Evolutionary conservation across 2,888 invertebrate genomes (phyloP), one percentile per base, ranked within the genome.

Genomic region (Flabesymbios commensalis): DNA sequence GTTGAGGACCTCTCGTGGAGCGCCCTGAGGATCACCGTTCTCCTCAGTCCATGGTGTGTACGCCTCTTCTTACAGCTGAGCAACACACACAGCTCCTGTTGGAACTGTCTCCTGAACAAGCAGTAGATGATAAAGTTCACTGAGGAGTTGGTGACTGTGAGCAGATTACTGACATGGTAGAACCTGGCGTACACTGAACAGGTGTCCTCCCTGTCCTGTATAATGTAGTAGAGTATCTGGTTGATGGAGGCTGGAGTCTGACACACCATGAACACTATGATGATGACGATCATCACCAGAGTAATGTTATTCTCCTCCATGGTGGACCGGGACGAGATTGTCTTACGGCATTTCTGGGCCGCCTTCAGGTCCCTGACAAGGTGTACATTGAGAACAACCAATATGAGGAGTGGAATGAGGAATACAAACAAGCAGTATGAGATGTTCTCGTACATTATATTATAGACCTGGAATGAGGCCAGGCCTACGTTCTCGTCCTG

Each of bases 241-340:
- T 70, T 70, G 45, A 69, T 67, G 47, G 65, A 60, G 26, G 68
- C 70, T 19, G 70, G 70, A 19, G 68, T 69, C 53, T 70, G 67
- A 54, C 68, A 70, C 31, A 70, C 59, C 26, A 69, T 69, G 56
- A 69, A 70, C 29, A 67, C 60, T 2, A 69, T 48, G 36, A 70
- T 69, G 53, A 70, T 69, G 56, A 70, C 55, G 43, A 70, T 63
- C 68, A 70, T 67, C 28, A 70, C 68, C 43, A 69, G 53, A 0
- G 68, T 70, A 55, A 69, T 65, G 63, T 70, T 70, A 62, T 69
- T 64, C 59, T 70, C 70, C 28, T 69, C 68, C 17, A 41, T 36
- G 49, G 53, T 61, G 4, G 49, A 22, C 10, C 65, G 54, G 7
- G 60, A 53, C 14, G 57, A 36, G 33, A 69, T n/a, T 10, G 67